A percentile compares a stretch with the other conserved stretches of the same genome.
These are phyloP conservation scores for Papilio glaucus DNA, from an alignment of 1,140 invertebrate species.

Conservation along the genomic window DNA sequence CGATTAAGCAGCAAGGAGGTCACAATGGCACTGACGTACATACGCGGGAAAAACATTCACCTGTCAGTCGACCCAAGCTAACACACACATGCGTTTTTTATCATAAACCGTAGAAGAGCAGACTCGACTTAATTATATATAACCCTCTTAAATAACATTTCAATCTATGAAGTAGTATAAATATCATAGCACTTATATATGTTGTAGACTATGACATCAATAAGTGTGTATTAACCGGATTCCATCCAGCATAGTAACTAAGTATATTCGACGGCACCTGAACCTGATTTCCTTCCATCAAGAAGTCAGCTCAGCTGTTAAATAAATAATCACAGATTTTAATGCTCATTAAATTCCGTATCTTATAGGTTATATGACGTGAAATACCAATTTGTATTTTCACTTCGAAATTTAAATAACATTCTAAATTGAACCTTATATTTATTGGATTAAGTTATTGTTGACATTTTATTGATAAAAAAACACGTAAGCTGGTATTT, in stretches of 20 bases:
- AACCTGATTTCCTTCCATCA: slow-evolving; percentile 33
- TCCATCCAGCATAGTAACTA: too few relatives aligned
- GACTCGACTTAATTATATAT: too few relatives aligned
- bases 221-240: too few relatives aligned
- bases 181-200: too few relatives aligned
- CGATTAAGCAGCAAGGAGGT: too few relatives aligned
- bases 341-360: slow-evolving; percentile 43
- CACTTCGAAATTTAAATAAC: neutral
- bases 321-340: slow-evolving; percentile 40
- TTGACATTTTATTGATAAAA: slow-evolving; percentile 17
- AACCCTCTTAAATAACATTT: too few relatives aligned
- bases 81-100: neutral
- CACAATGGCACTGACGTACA: too few relatives aligned
- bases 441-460: neutral
- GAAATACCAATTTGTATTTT: slow-evolving; percentile 26
- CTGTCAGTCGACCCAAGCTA: too few relatives aligned
- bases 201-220: too few relatives aligned
- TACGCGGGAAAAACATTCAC: too few relatives aligned
- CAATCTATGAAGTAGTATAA: too few relatives aligned
- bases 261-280: neutral
- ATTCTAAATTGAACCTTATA: slow-evolving; percentile 10
- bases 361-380: slow-evolving; percentile 31
- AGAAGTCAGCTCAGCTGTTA: slow-evolving; percentile 20
- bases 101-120: neutral
- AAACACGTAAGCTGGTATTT: neutral